phyloP scores from a whole-genome alignment of 2,113 vertebrate species.

The Podarcis cretensis region DNA sequence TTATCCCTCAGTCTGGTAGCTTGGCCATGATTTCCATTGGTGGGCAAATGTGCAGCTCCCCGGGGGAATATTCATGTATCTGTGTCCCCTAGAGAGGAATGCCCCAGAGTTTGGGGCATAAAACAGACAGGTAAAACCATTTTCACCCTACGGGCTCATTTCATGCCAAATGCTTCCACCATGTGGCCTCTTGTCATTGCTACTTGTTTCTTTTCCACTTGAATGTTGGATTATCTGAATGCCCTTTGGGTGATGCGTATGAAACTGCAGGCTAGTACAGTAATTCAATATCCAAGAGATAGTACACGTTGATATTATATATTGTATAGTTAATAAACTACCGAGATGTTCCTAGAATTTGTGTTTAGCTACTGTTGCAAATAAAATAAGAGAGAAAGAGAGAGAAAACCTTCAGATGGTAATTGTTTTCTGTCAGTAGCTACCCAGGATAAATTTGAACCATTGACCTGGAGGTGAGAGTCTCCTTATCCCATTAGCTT shows the following conservation, averaged over 20 bases:
- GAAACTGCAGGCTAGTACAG: neutral
- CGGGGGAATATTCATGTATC: too few relatives aligned
- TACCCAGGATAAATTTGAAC: conserved; percentile 33
- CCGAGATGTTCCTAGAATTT: neutral
- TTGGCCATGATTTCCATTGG: neutral
- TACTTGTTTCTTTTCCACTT: neutral
- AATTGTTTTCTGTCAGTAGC: conserved; percentile 24
- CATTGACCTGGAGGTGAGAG: neutral
- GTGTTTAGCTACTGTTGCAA: neutral
- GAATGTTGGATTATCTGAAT: neutral
- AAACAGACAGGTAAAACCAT: neutral
- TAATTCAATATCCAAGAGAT: neutral
- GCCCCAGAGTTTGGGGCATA: neutral
- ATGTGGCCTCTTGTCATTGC: neutral
- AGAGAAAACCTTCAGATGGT: neutral
- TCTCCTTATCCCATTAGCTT: conserved; percentile 37
- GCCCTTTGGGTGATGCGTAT: neutral
- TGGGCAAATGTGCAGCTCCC: too few relatives aligned
- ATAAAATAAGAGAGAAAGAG: neutral
- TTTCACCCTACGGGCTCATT: neutral
- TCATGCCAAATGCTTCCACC: neutral
- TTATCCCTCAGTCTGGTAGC: neutral
- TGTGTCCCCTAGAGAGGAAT: neutral
- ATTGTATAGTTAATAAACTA: neutral
- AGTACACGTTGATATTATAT: neutral